A percentile compares a stretch with the other conserved stretches of the same genome.
Evolutionary conservation across 2,888 invertebrate species (phyloP).

Genomic region (Chesias legatella): DNA sequence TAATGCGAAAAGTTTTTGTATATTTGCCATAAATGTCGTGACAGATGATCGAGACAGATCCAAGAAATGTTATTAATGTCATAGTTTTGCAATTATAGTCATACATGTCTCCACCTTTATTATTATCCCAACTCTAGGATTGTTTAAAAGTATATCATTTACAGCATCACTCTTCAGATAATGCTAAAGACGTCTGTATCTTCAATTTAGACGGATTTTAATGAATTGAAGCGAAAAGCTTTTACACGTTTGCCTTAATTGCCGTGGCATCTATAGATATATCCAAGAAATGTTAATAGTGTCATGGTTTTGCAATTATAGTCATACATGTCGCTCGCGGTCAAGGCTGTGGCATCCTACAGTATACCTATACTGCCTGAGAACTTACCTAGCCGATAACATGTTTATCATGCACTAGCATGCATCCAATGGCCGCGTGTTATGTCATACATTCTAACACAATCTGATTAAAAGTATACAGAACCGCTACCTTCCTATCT

Average conservation of each 20-base stretch:
- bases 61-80: too few relatives aligned
- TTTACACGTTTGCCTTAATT: conserved; percentile 10
- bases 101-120: too few relatives aligned
- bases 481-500: too few relatives aligned
- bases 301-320: conserved; percentile 61
- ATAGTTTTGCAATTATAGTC: too few relatives aligned
- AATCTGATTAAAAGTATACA: conserved; percentile 8
- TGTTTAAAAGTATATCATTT: too few relatives aligned
- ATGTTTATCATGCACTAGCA: conserved; percentile 42
- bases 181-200: not conserved
- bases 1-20: too few relatives aligned
- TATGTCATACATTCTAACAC: conserved; percentile 45
- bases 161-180: not conserved
- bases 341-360: conserved; percentile 67
- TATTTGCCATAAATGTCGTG: too few relatives aligned
- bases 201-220: conserved; percentile 24
- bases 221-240: conserved; percentile 25
- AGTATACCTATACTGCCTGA: conserved; percentile 3
- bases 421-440: conserved; percentile 34
- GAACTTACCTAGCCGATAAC: conserved; percentile 26
- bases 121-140: too few relatives aligned
- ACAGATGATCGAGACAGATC: too few relatives aligned
- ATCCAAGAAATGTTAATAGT: conserved; percentile 52
- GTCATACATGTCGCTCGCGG: conserved; percentile 46
- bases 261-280: conserved; percentile 25